A percentile compares a stretch with the other conserved stretches of the same genome.
Evolutionary conservation across 2,888 invertebrate genomes (phyloP).

Genomic region (Stenurella melanura): DNA sequence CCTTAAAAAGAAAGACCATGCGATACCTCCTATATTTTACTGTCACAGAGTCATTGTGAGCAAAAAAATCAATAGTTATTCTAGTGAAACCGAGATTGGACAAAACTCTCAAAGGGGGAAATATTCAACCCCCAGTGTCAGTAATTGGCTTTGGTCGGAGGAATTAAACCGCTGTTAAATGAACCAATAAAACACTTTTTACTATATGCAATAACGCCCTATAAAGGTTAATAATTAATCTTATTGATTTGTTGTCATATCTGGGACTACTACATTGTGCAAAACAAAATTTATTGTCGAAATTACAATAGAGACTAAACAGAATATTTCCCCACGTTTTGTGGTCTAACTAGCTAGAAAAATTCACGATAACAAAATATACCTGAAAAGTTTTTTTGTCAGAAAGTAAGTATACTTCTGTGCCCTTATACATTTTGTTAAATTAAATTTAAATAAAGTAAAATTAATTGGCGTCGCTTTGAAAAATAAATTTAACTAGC

Average conservation of each 20-base stretch:
- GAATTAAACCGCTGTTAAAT: slow-evolving; percentile 7
- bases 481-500: too few species aligned
- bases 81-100: background rate
- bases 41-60: background rate
- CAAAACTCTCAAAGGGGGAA: background rate
- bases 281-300: background rate
- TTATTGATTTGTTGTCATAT: slow-evolving; percentile 7
- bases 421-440: background rate
- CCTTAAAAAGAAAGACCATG: background rate
- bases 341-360: background rate
- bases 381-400: background rate
- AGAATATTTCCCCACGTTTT: background rate
- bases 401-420: background rate
- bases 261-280: background rate
- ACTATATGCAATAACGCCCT: background rate
- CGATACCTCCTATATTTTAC: background rate
- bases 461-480: background rate
- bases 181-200: slow-evolving; percentile 4
- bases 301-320: background rate
- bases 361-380: background rate
- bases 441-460: background rate
- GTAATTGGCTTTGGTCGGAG: slow-evolving; percentile 4
- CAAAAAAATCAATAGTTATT: slow-evolving; percentile 5
- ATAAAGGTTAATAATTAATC: slow-evolving; percentile 7
- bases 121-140: background rate